A percentile compares a stretch with the other conserved stretches of the same genome.
These are phyloP conservation scores for Melopsittacus undulatus DNA, from an alignment of 2,797 vertebrate species.

Conservation along the genomic window DNA sequence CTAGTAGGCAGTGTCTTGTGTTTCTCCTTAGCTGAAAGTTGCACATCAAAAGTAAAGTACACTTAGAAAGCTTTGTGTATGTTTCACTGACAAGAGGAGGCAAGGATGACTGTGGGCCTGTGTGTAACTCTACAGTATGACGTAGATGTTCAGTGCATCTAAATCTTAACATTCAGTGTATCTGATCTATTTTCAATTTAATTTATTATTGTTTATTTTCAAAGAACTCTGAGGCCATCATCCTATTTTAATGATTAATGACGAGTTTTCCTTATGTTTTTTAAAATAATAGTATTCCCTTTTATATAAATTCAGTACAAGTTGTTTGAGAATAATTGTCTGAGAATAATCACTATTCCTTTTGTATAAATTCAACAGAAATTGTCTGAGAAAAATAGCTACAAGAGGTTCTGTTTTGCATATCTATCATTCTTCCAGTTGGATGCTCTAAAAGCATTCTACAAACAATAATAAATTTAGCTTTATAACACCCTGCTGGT, in stretches of 20 bases:
- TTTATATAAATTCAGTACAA: background rate
- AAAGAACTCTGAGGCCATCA: background rate
- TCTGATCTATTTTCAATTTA: background rate
- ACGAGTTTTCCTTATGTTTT: background rate
- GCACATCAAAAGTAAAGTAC: background rate
- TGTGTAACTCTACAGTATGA: background rate
- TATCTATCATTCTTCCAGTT: conserved; percentile 48
- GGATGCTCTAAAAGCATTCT: conserved; percentile 54
- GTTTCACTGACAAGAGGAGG: background rate
- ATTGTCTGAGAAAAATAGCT: conserved; percentile 53
- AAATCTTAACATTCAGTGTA: background rate
- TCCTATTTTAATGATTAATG: background rate
- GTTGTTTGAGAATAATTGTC: conserved; percentile 28
- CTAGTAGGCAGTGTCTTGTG: background rate
- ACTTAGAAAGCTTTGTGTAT: background rate
- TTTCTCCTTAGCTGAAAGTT: background rate
- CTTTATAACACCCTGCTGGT: conserved; percentile 55
- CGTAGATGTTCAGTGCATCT: background rate
- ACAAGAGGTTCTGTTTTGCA: conserved; percentile 48
- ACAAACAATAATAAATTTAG: conserved; percentile 58
- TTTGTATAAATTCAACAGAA: conserved; percentile 52
- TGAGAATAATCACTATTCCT: conserved; percentile 9
- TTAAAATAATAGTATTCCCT: background rate
- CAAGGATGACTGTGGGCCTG: background rate
- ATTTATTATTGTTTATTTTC: background rate